Evolutionary conservation across 1,140 invertebrate genomes (phyloP), one percentile per base, ranked within the genome.

Genomic region (Psilanteris sp.): DNA sequence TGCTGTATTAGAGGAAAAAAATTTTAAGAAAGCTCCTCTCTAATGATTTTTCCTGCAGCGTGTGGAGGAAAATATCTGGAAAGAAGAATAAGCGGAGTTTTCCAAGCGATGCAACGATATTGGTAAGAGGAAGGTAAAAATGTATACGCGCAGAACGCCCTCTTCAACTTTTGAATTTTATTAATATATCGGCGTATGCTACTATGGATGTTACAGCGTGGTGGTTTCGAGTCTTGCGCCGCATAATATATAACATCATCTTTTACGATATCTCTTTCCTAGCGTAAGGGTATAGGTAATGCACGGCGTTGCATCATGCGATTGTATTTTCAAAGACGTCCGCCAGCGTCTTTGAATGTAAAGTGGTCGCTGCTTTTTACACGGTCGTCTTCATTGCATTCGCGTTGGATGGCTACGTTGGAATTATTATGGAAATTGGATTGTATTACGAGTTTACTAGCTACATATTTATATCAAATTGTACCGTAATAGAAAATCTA

Each of bases 271-370:
- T 81, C 81, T 85, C 83, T 81, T 83, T 84, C 78, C 61, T 72
- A 55, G 37, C 11, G 57, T 14, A 37, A 52, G 43, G 61, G 59
- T 71, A 73, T 59, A 78, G 57, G 70, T 73, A 73, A 68, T 68
- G 39, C 52, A 73, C 32, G 48, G 55, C 83, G 83, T 85, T 86
- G 85, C 85, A 85, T 85, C 84, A 83, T 85, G 82, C 84, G 83
- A 86, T 86, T 86, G 84, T 83, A 85, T 86, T 86, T 85, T 86
- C 84, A 85, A 81, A 85, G 80, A 85, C 82, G 82, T 85, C 79
- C 82, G 82, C 80, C 79, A 72, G 80, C 79, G 80, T 55, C 81
- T 85, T 86, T 86, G 83, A 85, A 86, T 86, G 85, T 77, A 85
- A 86, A 86, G 84, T 84, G 78, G 80, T 70, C 39, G 52, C 43